Percentiles rank a stretch among this genome's conserved stretches.
Evolutionary conservation across 2,113 vertebrate genomes (phyloP).

Genomic region (human (Homo sapiens)): GRCh38 chr14:45118001-45118500

Average conservation of each 20-base stretch:
- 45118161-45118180: neutral
- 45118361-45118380: too few relatives aligned
- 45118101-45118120: slow-evolving; percentile 96
- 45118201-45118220: neutral
- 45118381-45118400: too few relatives aligned
- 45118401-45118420: too few relatives aligned
- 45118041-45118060: slow-evolving; percentile 96
- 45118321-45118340: neutral
- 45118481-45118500: too few relatives aligned
- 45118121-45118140: slow-evolving; percentile 90
- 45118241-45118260: slow-evolving; percentile 8
- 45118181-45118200: neutral
- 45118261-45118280: neutral
- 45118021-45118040: slow-evolving; percentile 99
- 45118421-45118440: too few relatives aligned
- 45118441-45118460: too few relatives aligned
- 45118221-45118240: neutral
- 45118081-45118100: slow-evolving; percentile 96
- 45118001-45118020: slow-evolving; percentile 64
- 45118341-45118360: neutral
- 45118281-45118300: neutral
- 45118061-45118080: slow-evolving; percentile 97
- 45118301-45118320: neutral
- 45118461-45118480: too few relatives aligned
- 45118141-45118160: neutral